Percentiles rank a stretch among this genome's conserved stretches.
phyloP scores from a whole-genome alignment of 2,888 invertebrate species.

The Synanthedon formicaeformis region DNA sequence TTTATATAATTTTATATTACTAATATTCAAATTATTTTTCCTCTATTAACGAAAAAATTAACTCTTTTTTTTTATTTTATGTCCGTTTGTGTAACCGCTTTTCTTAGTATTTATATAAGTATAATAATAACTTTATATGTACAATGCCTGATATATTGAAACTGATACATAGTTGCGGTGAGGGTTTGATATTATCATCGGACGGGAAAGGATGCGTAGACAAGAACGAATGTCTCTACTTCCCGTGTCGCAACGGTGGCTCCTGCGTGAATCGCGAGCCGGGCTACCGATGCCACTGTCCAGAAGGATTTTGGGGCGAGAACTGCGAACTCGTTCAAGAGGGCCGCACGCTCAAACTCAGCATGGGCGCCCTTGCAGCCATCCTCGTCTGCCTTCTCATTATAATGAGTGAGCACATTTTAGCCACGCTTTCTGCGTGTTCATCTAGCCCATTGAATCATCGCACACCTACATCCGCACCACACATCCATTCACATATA shows the following conservation, averaged over 20 bases:
- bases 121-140: conserved; percentile 8
- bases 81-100: neutral
- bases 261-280: conserved; percentile 93
- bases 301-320: conserved; percentile 93
- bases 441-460: conserved; percentile 9
- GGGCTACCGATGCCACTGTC: conserved; percentile 88
- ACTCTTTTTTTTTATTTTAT: neutral
- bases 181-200: conserved; percentile 89
- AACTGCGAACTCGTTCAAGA: conserved; percentile 95
- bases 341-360: conserved; percentile 93
- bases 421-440: conserved; percentile 34
- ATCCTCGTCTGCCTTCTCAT: conserved; percentile 97
- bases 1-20: neutral
- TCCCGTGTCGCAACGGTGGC: conserved; percentile 93
- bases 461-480: conserved; percentile 28
- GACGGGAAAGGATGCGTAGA: conserved; percentile 95
- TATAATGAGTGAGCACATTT: conserved; percentile 89
- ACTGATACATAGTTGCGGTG: conserved; percentile 84
- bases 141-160: conserved; percentile 27
- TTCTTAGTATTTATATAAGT: neutral
- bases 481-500: conserved; percentile 14
- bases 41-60: neutral
- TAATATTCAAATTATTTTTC: neutral
- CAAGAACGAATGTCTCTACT: conserved; percentile 94
- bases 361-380: conserved; percentile 96